Conservation (phyloP, 2,797 vertebrate genomes). For the Halcyon leucocephala region DNA sequence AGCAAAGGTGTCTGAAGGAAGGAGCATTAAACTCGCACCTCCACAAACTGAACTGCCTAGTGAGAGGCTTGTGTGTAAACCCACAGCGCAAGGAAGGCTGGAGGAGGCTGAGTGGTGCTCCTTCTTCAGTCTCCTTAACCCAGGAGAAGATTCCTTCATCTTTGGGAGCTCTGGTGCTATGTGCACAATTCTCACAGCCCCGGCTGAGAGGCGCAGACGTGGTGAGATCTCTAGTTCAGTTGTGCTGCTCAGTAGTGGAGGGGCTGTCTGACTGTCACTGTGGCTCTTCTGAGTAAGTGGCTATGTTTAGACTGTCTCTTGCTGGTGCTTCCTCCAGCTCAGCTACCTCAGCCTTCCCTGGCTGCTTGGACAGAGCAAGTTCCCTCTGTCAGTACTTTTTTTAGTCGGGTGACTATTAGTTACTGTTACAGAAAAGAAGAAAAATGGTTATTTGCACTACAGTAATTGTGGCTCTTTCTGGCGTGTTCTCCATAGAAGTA, state of each 20-base stretch:
- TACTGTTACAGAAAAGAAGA: not conserved
- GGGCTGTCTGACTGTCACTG: not conserved
- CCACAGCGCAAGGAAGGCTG: not conserved
- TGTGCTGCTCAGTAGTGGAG: not conserved
- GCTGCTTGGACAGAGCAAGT: not conserved
- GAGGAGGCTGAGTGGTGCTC: not conserved
- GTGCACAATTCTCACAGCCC: not conserved
- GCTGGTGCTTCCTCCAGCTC: not conserved
- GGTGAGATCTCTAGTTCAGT: not conserved
- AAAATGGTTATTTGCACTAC: fast-evolving
- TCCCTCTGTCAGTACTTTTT: not conserved
- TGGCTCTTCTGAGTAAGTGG: not conserved
- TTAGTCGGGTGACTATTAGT: not conserved
- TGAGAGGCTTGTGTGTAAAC: not conserved
- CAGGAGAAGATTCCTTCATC: not conserved
- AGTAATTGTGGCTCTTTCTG: not conserved
- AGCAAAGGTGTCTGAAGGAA: not conserved
- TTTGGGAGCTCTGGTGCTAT: not conserved
- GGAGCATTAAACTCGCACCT: not conserved
- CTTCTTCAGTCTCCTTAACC: not conserved
- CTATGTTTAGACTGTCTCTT: not conserved
- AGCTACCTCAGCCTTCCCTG: not conserved
- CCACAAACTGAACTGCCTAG: not conserved
- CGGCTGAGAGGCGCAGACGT: not conserved
- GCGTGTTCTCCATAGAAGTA: not conserved